These are phyloP conservation scores for Pollenia angustigena DNA, from an alignment of 2,888 invertebrate species.

Conservation along the genomic window DNA sequence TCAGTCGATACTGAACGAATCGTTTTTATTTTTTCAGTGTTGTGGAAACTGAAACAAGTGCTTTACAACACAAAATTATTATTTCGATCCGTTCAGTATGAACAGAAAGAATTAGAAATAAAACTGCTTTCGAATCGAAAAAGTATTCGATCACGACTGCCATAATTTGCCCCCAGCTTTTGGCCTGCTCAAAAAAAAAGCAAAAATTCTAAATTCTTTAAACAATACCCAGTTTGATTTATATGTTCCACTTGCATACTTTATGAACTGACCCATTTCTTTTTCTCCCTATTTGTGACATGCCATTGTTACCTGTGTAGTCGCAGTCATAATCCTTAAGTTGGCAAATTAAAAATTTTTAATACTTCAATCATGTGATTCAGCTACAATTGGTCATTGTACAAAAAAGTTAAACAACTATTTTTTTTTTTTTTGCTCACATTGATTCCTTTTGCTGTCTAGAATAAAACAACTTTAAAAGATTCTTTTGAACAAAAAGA, in stretches of 20 bases:
- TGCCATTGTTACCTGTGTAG: conserved; percentile 6
- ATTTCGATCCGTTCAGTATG: too few relatives aligned
- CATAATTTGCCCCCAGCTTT: too few relatives aligned
- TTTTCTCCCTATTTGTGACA: not conserved
- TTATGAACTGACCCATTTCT: conserved; percentile 32
- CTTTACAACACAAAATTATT: too few relatives aligned
- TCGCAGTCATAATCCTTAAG: not conserved
- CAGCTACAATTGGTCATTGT: not conserved
- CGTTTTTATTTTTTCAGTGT: too few relatives aligned
- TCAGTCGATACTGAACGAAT: too few relatives aligned
- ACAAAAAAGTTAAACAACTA: not conserved
- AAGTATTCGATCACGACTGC: too few relatives aligned
- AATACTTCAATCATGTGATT: conserved; percentile 26
- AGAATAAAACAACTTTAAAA: not conserved
- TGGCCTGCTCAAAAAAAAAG: too few relatives aligned
- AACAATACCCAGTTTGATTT: not conserved
- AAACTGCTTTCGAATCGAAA: too few relatives aligned
- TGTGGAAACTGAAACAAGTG: too few relatives aligned
- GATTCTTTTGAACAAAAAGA: not conserved
- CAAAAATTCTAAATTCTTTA: too few relatives aligned
- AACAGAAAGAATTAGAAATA: too few relatives aligned
- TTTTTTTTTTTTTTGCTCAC: conserved; percentile 1
- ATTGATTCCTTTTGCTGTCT: conserved; percentile 2
- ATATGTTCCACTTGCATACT: not conserved
- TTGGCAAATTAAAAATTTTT: conserved; percentile 52